Evolutionary conservation across 2,888 invertebrate species (phyloP), one percentile per base, ranked within the genome.

Genomic region (Drosophila mulleri): DNA sequence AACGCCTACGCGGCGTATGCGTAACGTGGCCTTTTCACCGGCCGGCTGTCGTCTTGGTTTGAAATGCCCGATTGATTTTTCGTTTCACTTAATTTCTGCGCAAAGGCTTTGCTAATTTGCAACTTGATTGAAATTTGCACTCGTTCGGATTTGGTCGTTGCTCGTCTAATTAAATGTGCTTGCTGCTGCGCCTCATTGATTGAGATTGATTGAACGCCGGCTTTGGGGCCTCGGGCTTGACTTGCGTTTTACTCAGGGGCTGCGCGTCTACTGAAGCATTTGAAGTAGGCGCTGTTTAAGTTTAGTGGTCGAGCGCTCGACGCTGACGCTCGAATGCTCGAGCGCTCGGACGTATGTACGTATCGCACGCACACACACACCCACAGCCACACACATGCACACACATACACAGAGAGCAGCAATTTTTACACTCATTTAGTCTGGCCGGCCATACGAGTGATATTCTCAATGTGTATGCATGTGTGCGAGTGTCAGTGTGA

Each of bases 201-300:
- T n/a, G 14, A 56, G 66, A 56, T 56, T 56, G 52, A 63, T 69
- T 32, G 69, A 70, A 67, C 8, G 60, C 66, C 67, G 69, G 65
- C 67, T 72, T 74, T 64, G 60, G 26, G 53, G 66, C 66, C 63
- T 71, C 47, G 53, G 70, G 66, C 72, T 72, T 62, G 82, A 67
- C 47, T 69, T 83, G 80, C 78, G 85, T 81, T 91, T 85, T 79
- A 80, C 85, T 87, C 91, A 90, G 91, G 91, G 91, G 89, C 86
- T 91, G 91, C 83, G 89, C 84, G 79, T 69, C 88, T 85, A 91
- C 91, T 91, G 88, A 89, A 89, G 73, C 78, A 78, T 75, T 80
- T 78, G 72, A 84, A 75, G 79, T 82, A 82, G 84, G 75, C 71
- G 82, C 83, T 85, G 83, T 82, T 79, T 84, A 86, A 88, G 78